phyloP scores from a whole-genome alignment of 2,888 invertebrate species.

The Prosapia bicincta region DNA sequence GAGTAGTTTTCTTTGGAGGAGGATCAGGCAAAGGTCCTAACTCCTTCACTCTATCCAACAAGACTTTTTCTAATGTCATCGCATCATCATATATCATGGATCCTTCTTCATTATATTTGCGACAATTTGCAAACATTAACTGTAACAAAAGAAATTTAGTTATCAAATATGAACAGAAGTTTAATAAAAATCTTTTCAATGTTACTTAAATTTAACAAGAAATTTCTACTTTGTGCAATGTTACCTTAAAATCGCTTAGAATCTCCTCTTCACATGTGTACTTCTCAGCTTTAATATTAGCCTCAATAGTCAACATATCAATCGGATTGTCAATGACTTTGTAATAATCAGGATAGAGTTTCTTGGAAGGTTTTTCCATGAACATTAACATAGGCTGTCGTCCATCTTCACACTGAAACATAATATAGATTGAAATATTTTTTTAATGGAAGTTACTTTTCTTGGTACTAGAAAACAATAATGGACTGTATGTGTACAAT shows the following conservation, averaged over 20 bases:
- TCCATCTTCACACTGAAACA: constrained; percentile 63
- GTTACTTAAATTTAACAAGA: no score
- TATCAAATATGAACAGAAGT: no score
- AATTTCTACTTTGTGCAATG: no score
- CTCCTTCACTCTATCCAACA: constrained; percentile 79
- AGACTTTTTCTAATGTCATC: constrained; percentile 76
- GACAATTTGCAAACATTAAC: constrained; percentile 97
- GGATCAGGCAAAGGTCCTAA: constrained; percentile 53
- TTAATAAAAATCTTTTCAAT: no score
- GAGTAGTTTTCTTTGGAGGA: constrained; percentile 9
- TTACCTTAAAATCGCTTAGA: constrained; percentile 58
- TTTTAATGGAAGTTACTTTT: no score
- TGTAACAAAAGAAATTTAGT: constrained; percentile 53
- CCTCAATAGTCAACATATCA: constrained; percentile 91
- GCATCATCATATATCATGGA: constrained; percentile 96
- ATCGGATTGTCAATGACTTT: constrained; percentile 86
- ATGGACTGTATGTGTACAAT: neutral
- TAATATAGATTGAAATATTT: constrained; percentile 33
- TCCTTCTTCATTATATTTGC: constrained; percentile 94
- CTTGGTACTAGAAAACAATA: no score
- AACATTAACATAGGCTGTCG: constrained; percentile 87
- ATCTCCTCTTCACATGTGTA: constrained; percentile 58
- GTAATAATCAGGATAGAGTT: constrained; percentile 93
- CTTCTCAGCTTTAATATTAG: constrained; percentile 75
- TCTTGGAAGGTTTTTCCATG: constrained; percentile 94